Evolutionary conservation across 2,113 vertebrate species (phyloP).

Genomic region (Leptosomus discolor): DNA sequence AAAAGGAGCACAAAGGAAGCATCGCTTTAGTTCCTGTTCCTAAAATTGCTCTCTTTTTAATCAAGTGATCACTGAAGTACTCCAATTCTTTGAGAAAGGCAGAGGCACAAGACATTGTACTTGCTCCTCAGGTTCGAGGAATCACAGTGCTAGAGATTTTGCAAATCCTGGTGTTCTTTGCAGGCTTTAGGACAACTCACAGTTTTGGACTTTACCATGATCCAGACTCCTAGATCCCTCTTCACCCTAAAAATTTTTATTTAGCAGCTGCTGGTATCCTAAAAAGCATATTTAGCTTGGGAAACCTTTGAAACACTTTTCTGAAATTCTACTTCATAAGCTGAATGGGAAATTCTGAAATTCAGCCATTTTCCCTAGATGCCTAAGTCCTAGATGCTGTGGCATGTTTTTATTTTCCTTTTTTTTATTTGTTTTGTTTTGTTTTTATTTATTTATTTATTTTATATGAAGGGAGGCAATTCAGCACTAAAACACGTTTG

Average conservation of each 20-base stretch:
- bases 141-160: not conserved
- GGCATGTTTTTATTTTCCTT: accelerated
- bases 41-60: not conserved
- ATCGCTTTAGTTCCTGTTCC: not conserved
- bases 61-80: not conserved
- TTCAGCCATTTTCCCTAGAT: not conserved
- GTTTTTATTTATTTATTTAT: no score
- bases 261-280: not conserved
- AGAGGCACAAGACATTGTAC: not conserved
- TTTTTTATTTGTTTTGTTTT: not conserved
- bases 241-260: not conserved
- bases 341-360: not conserved
- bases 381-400: not conserved
- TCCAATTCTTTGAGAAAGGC: not conserved
- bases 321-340: not conserved
- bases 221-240: not conserved
- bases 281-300: not conserved
- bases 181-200: not conserved
- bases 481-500: not conserved
- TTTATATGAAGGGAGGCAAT: not conserved
- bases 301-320: not conserved
- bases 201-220: not conserved
- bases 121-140: not conserved
- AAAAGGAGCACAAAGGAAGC: not conserved
- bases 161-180: not conserved